These are phyloP conservation scores for Epinotia nisella DNA, from an alignment of 2,888 invertebrate species.

Conservation along the genomic window DNA sequence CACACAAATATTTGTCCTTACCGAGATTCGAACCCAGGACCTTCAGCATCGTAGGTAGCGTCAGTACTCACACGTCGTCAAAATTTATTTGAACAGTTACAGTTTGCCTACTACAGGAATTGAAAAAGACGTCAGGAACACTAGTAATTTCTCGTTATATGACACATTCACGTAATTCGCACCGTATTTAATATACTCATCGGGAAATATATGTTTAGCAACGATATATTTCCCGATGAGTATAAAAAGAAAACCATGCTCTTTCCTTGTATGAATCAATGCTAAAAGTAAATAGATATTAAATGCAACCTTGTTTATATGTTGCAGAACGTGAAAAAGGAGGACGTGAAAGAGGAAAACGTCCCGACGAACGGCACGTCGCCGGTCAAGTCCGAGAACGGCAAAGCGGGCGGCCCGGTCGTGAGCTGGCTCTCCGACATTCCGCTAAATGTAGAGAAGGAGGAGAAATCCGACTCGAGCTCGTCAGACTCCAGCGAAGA, in stretches of 20 bases:
- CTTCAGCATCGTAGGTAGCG: no score
- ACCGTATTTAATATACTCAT: not conserved
- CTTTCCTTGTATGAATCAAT: slow-evolving; percentile 15
- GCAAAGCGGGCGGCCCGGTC: slow-evolving; percentile 68
- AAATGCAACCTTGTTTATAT: not conserved
- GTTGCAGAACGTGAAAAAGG: slow-evolving; percentile 77
- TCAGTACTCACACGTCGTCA: no score
- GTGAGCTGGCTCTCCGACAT: slow-evolving; percentile 77
- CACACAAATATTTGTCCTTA: no score
- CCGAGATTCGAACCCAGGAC: no score
- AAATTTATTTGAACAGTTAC: no score
- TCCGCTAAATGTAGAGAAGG: slow-evolving; percentile 70
- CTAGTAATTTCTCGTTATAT: slow-evolving; percentile 1
- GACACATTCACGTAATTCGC: not conserved
- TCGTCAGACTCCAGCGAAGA: slow-evolving; percentile 87
- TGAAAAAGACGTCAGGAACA: no score
- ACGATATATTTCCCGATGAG: slow-evolving; percentile 3
- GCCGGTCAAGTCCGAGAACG: slow-evolving; percentile 77
- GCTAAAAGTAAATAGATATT: slow-evolving; percentile 4
- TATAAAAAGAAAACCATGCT: not conserved
- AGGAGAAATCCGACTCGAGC: slow-evolving; percentile 82
- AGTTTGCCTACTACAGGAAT: no score
- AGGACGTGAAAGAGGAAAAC: slow-evolving; percentile 80
- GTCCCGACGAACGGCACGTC: slow-evolving; percentile 75
- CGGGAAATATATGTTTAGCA: no score